Conservation (phyloP, 2,888 invertebrate genomes). For the Trissolcus japonicus region DNA sequence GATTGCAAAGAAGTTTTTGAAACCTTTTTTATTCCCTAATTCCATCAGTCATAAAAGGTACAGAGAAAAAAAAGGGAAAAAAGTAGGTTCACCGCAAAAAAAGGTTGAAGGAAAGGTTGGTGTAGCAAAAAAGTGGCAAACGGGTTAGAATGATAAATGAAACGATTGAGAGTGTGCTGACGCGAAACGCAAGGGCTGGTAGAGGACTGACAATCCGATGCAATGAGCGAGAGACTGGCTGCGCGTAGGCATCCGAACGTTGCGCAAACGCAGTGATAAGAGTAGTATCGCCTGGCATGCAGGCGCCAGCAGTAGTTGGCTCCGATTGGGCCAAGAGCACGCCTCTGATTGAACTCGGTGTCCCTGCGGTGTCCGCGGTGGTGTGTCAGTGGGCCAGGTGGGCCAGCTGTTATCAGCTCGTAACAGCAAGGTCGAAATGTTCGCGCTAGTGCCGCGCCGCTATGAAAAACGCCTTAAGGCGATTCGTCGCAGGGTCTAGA, state of each 20-base stretch:
- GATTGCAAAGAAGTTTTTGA: no score
- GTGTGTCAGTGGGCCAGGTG: no score
- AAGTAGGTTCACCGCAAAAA: no score
- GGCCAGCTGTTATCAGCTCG: no score
- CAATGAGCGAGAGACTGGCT: conserved; percentile 17
- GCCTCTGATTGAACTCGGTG: conserved; percentile 17
- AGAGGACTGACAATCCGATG: conserved; percentile 16
- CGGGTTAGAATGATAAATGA: no score
- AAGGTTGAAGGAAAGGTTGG: no score
- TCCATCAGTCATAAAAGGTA: no score
- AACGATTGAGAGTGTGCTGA: no score
- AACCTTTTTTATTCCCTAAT: no score
- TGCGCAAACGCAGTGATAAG: conserved; percentile 56
- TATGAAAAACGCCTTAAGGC: background rate
- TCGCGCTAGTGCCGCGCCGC: background rate
- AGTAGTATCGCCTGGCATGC: conserved; percentile 59
- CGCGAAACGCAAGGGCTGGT: background rate
- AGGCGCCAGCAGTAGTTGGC: conserved; percentile 59
- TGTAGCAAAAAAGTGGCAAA: no score
- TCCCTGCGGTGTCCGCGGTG: background rate
- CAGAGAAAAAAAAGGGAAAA: no score
- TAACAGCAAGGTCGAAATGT: background rate
- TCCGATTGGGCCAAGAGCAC: conserved; percentile 62
- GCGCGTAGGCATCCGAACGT: conserved; percentile 29
- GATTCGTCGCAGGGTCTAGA: background rate